These are phyloP conservation scores for Chloroclysta siterata DNA, from an alignment of 2,888 invertebrate species.

Conservation along the genomic window DNA sequence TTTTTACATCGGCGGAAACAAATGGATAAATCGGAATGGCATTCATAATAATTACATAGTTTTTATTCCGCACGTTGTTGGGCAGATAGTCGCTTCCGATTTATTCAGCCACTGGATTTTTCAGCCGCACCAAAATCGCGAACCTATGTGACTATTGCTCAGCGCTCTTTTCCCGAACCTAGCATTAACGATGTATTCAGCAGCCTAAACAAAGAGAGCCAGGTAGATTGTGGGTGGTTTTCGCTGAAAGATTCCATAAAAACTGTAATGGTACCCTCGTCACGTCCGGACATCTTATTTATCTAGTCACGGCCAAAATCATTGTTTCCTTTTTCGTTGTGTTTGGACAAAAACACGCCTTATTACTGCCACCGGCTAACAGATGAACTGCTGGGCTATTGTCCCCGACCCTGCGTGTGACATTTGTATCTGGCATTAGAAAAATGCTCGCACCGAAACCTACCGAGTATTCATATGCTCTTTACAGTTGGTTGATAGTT, in stretches of 20 bases:
- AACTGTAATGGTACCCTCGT: slow-evolving; percentile 80
- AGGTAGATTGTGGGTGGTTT: slow-evolving; percentile 63
- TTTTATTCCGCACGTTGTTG: slow-evolving; percentile 32
- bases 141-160: slow-evolving; percentile 47
- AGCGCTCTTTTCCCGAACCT: slow-evolving; percentile 48
- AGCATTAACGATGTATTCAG: slow-evolving; percentile 70
- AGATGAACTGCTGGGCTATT: slow-evolving; percentile 76
- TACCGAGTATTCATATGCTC: slow-evolving; percentile 53
- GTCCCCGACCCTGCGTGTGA: slow-evolving; percentile 70
- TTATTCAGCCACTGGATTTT: slow-evolving; percentile 30
- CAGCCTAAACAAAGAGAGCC: slow-evolving; percentile 71
- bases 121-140: slow-evolving; percentile 35
- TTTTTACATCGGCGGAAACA: slow-evolving; percentile 62
- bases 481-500: not conserved
- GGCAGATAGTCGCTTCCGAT: slow-evolving; percentile 25
- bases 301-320: slow-evolving; percentile 81
- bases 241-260: slow-evolving; percentile 78
- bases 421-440: slow-evolving; percentile 60
- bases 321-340: slow-evolving; percentile 78
- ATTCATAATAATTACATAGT: slow-evolving; percentile 50
- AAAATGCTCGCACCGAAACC: slow-evolving; percentile 52
- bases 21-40: slow-evolving; percentile 59
- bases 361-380: slow-evolving; percentile 74
- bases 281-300: slow-evolving; percentile 81
- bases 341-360: slow-evolving; percentile 73